Evolutionary conservation across 2,113 vertebrate genomes (phyloP).

Genomic region (Cephalopholis sonnerati): DNA sequence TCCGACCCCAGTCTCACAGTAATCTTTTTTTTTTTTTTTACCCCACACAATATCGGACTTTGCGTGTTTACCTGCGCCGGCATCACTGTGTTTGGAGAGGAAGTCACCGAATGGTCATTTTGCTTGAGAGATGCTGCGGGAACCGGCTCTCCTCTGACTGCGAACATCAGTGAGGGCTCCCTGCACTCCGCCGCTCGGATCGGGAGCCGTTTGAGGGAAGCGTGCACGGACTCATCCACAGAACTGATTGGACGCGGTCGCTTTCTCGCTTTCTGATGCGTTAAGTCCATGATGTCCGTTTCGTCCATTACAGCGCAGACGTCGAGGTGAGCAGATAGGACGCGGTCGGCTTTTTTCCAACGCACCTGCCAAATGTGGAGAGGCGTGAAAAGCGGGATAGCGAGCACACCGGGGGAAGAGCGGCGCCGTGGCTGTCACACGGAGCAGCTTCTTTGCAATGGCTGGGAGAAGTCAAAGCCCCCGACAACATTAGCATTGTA

Average conservation of each 20-base stretch:
- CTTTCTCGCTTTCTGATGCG: constrained; percentile 83
- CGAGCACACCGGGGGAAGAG: constrained; percentile 47
- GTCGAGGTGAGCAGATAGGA: constrained; percentile 37
- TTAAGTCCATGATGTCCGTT: constrained; percentile 85
- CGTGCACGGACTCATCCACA: constrained; percentile 79
- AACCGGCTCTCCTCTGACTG: constrained; percentile 74
- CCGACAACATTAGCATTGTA: constrained; percentile 83
- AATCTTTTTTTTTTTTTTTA: no score
- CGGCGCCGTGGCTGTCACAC: constrained; percentile 76
- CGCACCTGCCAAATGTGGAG: constrained; percentile 51
- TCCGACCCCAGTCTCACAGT: background rate
- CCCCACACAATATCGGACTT: constrained; percentile 14
- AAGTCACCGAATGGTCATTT: constrained; percentile 79
- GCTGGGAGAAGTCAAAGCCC: constrained; percentile 85
- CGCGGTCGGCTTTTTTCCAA: background rate
- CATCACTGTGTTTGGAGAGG: constrained; percentile 81
- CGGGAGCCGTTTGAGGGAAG: constrained; percentile 80
- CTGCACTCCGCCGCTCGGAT: constrained; percentile 77
- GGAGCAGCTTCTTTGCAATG: constrained; percentile 77
- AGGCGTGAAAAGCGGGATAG: constrained; percentile 31
- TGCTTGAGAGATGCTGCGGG: constrained; percentile 81
- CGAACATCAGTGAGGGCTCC: constrained; percentile 75
- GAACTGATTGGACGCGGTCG: constrained; percentile 82
- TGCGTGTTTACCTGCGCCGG: constrained; percentile 81
- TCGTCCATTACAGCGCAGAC: constrained; percentile 75